Evolutionary conservation across 2,888 invertebrate genomes (phyloP), one percentile per base, ranked within the genome.

Genomic region (Rosalia funebris): DNA sequence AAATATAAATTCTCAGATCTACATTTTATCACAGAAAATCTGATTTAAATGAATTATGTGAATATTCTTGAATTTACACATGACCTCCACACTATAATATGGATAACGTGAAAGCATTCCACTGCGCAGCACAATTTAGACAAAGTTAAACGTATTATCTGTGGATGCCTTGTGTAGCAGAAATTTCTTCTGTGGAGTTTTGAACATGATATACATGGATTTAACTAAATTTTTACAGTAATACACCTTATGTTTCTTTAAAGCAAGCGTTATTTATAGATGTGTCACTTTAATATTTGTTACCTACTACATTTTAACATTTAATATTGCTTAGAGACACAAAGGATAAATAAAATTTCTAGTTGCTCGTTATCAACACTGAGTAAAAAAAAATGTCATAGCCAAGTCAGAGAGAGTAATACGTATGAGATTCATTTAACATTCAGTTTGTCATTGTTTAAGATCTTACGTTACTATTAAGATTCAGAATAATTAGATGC

Each of bases 301-400:
- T 54, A 65, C 50, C 53, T 37, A 45, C 57, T 46, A 63, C 42
- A 61, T 53, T 53, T 62, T 57, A 65, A 62, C 62, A 65, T 59
- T 59, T 32, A 62, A 46, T 65, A 65, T 65, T 65, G 65, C 65
- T 65, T 55, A 59, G 53, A 57, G 57, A 57, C 42, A 20, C 37
- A 55, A 53, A 14, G 15, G 44, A 55, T 44, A 55, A 53, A 61
- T 57, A 46, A 62, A 55, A 63, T 46, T 25, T 48, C 41, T 45
- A 60, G 31, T 19, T 55, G 11, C 17, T 32, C 41, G 42, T 19
- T 34, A 50, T 25, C 14, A 50, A 34, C 14, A 25, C 34, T 42
- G 42, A 47, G 17, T 45, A 52, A 45, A 42, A 57, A 57, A 32
- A 47, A 34, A 47, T 54, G 53, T 60, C 45, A 52, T 52, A 42